Evolutionary conservation across 1,140 invertebrate species (phyloP).

Genomic region (Diuraphis noxia): DNA sequence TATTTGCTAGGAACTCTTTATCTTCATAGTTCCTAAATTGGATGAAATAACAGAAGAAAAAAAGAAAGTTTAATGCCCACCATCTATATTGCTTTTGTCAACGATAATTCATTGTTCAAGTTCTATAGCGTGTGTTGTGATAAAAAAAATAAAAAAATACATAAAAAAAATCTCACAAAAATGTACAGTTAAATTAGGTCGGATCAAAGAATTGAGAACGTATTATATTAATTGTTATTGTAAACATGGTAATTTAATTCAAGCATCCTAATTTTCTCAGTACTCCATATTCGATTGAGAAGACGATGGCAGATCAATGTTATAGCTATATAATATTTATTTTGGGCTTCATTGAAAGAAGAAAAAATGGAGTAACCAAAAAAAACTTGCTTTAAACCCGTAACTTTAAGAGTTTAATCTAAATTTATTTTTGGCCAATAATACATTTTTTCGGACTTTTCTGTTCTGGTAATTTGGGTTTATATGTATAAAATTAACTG

Average conservation of each 20-base stretch:
- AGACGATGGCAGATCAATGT: background rate
- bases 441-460: slow-evolving; percentile 31
- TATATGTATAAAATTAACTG: background rate
- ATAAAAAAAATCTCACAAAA: background rate
- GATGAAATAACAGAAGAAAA: slow-evolving; percentile 15
- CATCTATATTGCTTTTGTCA: background rate
- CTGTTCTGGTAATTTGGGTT: slow-evolving; percentile 18
- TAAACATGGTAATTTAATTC: background rate
- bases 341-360: slow-evolving; percentile 7
- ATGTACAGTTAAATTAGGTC: background rate
- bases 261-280: background rate
- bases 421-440: slow-evolving; percentile 27
- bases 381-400: too few relatives aligned
- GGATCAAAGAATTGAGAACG: background rate
- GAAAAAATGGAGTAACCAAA: background rate
- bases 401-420: slow-evolving; percentile 3
- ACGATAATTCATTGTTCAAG: background rate
- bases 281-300: background rate
- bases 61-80: too few relatives aligned
- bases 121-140: background rate
- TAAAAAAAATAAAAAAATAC: background rate
- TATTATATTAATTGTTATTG: background rate
- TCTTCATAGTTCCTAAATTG: slow-evolving; percentile 28
- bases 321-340: background rate
- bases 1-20: slow-evolving; percentile 26